A percentile compares a stretch with the other conserved stretches of the same genome.
phyloP scores from a whole-genome alignment of 2,888 invertebrate genomes.

The Mimachlamys varia region DNA sequence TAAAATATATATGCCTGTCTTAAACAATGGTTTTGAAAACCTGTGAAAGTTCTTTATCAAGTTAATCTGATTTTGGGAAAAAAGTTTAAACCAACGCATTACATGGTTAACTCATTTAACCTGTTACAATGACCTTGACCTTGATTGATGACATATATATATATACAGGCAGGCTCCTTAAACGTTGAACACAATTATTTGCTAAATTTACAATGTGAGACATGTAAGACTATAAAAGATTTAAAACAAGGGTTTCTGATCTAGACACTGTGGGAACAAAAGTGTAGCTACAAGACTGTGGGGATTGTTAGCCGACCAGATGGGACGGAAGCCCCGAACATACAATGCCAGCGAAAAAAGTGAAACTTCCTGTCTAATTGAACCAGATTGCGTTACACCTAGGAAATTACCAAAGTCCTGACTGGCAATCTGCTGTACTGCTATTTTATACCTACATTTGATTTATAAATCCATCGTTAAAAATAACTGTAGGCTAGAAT shows the following conservation, averaged over 20 bases:
- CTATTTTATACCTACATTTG: background rate
- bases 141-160: background rate
- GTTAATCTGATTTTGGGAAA: no score
- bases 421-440: background rate
- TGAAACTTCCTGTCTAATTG: conserved; percentile 34
- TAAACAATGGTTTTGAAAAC: no score
- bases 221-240: conserved; percentile 2
- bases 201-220: background rate
- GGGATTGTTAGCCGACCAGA: background rate
- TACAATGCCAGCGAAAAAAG: background rate
- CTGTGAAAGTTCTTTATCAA: no score
- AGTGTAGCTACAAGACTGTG: background rate
- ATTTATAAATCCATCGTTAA: background rate
- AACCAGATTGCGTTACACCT: conserved; percentile 16
- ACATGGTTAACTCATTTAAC: no score
- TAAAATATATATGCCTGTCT: no score
- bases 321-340: background rate
- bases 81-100: no score
- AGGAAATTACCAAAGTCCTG: conserved; percentile 23
- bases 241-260: conserved; percentile 16
- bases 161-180: no score
- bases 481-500: background rate
- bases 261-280: background rate
- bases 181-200: no score
- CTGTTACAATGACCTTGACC: background rate